Evolutionary conservation across 2,888 invertebrate genomes (phyloP), one percentile per base, ranked within the genome.

Genomic region (Lathronympha strigana): DNA sequence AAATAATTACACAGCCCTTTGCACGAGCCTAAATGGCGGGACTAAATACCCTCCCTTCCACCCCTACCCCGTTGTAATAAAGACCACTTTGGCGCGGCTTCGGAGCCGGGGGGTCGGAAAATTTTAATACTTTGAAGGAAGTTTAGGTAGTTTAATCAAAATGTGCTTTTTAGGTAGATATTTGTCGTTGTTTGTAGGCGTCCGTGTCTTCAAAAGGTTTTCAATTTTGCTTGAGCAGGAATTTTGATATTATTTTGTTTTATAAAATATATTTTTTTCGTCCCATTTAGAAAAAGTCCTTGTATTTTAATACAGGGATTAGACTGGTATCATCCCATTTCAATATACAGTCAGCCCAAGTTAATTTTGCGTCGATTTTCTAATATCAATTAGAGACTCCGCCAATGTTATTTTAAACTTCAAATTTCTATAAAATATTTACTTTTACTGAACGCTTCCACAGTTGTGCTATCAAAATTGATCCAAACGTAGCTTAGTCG

Each of bases 1-100:
- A 54, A 70, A 72, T 72, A 58, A 73, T 68, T 70, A 72, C 67
- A 11, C 31, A 68, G 64, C 71, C 68, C 71, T 70, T 63, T 70
- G 68, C 63, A 54, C 50, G 62, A 53, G 33, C 64, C 25, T 69
- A 72, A 72, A 72, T 72, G 70, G 72, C 69, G 69, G 61, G 67
- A 67, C 72, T 72, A 71, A 72, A 70, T 63, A 69, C 50, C 57
- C 36, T 50, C 61, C 25, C 66, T 33, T 15, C 19, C 43, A 19
- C 36, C 25, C 31, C 2, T 19, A 33, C 33, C 1, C 33, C 38
- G 15, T 15, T 38, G 31, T 0, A 31, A n/a, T 17, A 9, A 11
- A 13, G 28, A n/a, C 1, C 6, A 45, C 3, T 17, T 19, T 15
- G 1, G 19, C 13, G 15, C 19, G 28, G 8, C 2, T 4, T 4